phyloP scores from a whole-genome alignment of 2,797 vertebrate genomes.

The Petrocephalus schoutedeni region DNA sequence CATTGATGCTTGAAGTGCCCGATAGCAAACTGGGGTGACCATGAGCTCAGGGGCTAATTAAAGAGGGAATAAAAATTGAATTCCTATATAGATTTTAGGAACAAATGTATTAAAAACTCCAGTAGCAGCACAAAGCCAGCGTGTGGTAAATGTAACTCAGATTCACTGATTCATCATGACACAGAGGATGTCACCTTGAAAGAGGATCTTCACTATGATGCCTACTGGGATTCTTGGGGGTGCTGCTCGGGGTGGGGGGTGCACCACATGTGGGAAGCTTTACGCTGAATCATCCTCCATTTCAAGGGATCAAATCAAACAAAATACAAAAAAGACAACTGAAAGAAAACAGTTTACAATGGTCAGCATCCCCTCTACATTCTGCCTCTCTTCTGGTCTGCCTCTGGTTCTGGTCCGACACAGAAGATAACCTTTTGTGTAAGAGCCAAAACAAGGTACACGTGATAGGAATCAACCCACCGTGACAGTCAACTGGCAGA shows the following conservation, averaged over 20 bases:
- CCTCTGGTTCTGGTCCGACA: neutral
- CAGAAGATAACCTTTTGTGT: neutral
- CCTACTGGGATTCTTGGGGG: no score
- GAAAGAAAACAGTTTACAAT: neutral
- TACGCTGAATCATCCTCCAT: neutral
- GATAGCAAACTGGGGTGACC: slow-evolving; percentile 31
- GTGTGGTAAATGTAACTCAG: neutral
- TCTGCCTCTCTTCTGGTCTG: neutral
- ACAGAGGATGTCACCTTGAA: neutral
- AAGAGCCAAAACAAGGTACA: neutral
- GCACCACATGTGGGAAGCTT: neutral
- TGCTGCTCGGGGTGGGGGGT: neutral
- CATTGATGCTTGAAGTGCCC: slow-evolving; percentile 46
- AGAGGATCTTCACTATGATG: neutral
- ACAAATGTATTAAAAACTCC: neutral
- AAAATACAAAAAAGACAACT: neutral
- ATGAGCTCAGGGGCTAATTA: slow-evolving; percentile 31
- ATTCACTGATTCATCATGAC: neutral
- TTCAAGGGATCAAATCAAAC: neutral
- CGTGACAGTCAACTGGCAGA: no score
- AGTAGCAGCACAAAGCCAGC: neutral
- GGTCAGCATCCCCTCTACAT: neutral
- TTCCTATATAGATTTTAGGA: neutral
- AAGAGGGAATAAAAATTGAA: slow-evolving; percentile 15
- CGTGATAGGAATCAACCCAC: neutral